phyloP scores from a whole-genome alignment of 2,888 invertebrate species.

The Pharmacophagus antenor region DNA sequence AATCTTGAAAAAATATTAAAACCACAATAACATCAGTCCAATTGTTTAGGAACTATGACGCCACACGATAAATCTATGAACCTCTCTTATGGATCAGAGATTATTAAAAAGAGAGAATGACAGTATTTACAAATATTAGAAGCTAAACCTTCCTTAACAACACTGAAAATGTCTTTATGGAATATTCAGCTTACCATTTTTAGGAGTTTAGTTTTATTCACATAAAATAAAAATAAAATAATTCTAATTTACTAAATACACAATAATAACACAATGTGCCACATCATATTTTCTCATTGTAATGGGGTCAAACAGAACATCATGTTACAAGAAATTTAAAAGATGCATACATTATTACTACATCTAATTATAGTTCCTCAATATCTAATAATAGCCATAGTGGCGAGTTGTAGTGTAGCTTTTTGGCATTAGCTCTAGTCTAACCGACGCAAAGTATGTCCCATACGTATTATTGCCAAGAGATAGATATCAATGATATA shows the following conservation, averaged over 20 bases:
- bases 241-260: background rate
- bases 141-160: background rate
- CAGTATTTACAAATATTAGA: background rate
- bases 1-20: too few relatives aligned
- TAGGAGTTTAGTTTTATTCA: background rate
- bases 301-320: constrained; percentile 38
- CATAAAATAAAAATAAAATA: background rate
- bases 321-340: constrained; percentile 34
- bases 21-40: too few relatives aligned
- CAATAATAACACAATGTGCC: background rate
- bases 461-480: constrained; percentile 58
- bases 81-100: too few relatives aligned
- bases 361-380: constrained; percentile 66
- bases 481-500: constrained; percentile 69
- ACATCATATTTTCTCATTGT: constrained; percentile 3
- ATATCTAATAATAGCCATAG: constrained; percentile 67
- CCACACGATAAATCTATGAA: too few relatives aligned
- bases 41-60: too few relatives aligned
- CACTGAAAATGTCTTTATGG: background rate
- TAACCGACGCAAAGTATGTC: constrained; percentile 51
- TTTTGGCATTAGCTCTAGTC: constrained; percentile 40
- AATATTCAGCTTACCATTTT: constrained; percentile 17
- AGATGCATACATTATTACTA: constrained; percentile 41
- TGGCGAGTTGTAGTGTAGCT: constrained; percentile 48
- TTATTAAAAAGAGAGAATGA: background rate